Evolutionary conservation across 2,797 vertebrate species (phyloP).

Genomic region (Mormyrops boulengeri): DNA sequence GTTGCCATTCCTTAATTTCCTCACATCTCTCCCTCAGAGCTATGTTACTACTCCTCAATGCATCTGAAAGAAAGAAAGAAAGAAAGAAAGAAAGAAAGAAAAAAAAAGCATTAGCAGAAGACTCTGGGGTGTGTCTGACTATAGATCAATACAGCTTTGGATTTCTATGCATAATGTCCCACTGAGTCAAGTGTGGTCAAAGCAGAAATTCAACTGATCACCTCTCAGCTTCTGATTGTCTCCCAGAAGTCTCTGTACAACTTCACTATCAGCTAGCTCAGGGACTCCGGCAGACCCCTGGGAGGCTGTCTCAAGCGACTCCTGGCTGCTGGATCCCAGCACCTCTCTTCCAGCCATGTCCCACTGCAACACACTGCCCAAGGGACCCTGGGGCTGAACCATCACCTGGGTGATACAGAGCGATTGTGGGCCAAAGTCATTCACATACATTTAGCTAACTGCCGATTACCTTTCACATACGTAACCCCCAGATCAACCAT

Average conservation of each 20-base stretch:
- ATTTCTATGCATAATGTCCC: background rate
- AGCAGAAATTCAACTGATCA: conserved; percentile 27
- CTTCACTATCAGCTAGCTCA: conserved; percentile 43
- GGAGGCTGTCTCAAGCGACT: conserved; percentile 38
- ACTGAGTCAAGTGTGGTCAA: background rate
- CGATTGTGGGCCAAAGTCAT: background rate
- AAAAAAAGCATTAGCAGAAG: background rate
- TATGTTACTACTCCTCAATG: conserved; percentile 53
- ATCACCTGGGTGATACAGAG: conserved; percentile 32
- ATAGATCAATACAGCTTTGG: background rate
- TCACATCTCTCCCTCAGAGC: conserved; percentile 53
- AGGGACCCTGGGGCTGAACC: conserved; percentile 55
- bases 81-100: background rate
- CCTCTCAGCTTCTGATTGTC: conserved; percentile 61
- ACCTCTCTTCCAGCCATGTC: conserved; percentile 37
- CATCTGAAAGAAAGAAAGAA: conserved; percentile 36
- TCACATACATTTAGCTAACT: background rate
- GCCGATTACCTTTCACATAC: background rate
- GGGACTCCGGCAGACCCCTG: conserved; percentile 31
- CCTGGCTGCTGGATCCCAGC: conserved; percentile 23
- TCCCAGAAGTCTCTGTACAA: conserved; percentile 46
- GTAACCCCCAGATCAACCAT: background rate
- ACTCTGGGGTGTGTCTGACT: background rate
- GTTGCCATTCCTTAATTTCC: conserved; percentile 50
- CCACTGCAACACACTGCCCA: conserved; percentile 39